Base-by-base conservation (phyloP, 2,888 invertebrate genomes). In the Emmelina monodactyla region DNA sequence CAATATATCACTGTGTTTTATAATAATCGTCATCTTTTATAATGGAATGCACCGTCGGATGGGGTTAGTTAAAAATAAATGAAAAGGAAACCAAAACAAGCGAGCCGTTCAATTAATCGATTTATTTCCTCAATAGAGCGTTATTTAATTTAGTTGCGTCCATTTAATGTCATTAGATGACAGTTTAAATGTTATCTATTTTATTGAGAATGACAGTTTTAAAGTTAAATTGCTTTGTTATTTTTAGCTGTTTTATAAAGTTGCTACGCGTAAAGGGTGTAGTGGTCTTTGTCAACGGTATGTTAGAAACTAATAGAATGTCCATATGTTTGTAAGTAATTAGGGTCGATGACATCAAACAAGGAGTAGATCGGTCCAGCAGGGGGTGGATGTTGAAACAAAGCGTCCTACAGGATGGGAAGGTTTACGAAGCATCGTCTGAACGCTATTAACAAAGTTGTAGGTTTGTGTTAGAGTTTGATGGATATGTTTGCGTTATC, bases 391-490 rank as follows among this genome's bases (percentile, higher is more conserved):
- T 51, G 48, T 48, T 49, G 50, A 55, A 50, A 55, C 51, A 53
- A 54, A 59, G 58, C 51, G 47, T 56, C 55, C 53, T 47, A 49
- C 52, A 48, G 53, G 49, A 51, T 50, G 45, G 51, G 49, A 57
- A 55, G 51, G 55, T 63, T 61, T 59, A 55, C 52, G 49, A 48
- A 51, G 53, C 42, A 67, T 63, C 58, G 58, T 62, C 63, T 62
- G 65, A 70, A 64, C 64, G 64, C 71, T 71, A 72, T 75, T 72
- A 73, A 67, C 66, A 61, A 70, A 73, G 69, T 72, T 70, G 57
- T 58, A 55, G 60, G 67, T 67, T 69, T 65, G 62, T 68, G 63
- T 70, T 69, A 59, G 62, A 69, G 65, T 72, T 75, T 66, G 68
- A 71, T 66, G 68, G 67, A 65, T 53, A 51, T 69, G 73, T 73